phyloP scores from a whole-genome alignment of 2,888 invertebrate genomes.

The Tridacna crocea region DNA sequence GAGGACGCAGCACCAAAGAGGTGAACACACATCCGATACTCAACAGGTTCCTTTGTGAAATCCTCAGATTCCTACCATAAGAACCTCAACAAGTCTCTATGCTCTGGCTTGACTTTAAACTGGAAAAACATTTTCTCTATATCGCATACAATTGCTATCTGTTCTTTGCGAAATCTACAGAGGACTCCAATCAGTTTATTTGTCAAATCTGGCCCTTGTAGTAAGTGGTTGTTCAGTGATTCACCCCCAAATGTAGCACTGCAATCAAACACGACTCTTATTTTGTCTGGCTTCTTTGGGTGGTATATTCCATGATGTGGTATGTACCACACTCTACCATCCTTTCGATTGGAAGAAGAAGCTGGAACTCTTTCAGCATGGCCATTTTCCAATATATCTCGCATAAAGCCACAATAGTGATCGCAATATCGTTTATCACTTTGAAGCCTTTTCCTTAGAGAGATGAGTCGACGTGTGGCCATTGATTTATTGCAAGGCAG shows the following conservation, averaged over 20 bases:
- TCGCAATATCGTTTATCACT: slow-evolving; percentile 4
- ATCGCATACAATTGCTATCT: slow-evolving; percentile 58
- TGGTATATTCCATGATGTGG: slow-evolving; percentile 38
- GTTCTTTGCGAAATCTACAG: slow-evolving; percentile 49
- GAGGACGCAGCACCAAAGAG: slow-evolving; percentile 59
- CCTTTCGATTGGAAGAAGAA: background rate
- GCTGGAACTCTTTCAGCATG: slow-evolving; percentile 32
- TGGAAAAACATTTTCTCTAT: slow-evolving; percentile 61
- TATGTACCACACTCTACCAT: slow-evolving; percentile 35
- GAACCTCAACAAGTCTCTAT: slow-evolving; percentile 53
- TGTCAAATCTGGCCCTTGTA: slow-evolving; percentile 56
- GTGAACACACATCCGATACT: slow-evolving; percentile 57
- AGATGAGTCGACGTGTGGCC: background rate
- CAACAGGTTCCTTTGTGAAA: slow-evolving; percentile 11
- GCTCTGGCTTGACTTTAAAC: slow-evolving; percentile 32
- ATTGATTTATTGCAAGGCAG: slow-evolving; percentile 12
- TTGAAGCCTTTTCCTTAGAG: background rate
- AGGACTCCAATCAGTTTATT: slow-evolving; percentile 53
- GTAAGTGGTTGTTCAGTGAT: slow-evolving; percentile 39
- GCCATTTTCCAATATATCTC: slow-evolving; percentile 27
- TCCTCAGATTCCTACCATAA: slow-evolving; percentile 48
- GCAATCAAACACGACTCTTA: slow-evolving; percentile 53
- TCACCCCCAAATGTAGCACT: slow-evolving; percentile 31
- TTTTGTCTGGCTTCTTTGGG: slow-evolving; percentile 37
- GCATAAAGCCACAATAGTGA: slow-evolving; percentile 34